A percentile compares a stretch with the other conserved stretches of the same genome.
Evolutionary conservation across 2,888 invertebrate genomes (phyloP).

Genomic region (Ctenicera cuprea): DNA sequence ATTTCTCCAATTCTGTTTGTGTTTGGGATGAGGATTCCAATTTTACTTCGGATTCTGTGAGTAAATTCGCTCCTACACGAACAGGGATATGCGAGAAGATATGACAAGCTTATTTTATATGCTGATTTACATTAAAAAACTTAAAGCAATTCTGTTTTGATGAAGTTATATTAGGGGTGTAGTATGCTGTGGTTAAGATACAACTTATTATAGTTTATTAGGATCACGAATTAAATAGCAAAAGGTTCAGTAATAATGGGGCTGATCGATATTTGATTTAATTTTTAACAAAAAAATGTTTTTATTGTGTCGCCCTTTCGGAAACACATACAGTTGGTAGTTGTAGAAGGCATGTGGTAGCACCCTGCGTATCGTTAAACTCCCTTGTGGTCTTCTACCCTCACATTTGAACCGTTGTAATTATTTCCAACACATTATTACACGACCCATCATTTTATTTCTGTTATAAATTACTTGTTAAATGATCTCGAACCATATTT

Average conservation of each 20-base stretch:
- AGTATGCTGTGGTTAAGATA: no score
- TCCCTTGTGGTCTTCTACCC: constrained; percentile 55
- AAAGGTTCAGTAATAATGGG: no score
- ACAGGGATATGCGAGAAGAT: constrained; percentile 50
- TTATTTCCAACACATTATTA: constrained; percentile 62
- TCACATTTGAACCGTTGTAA: constrained; percentile 55
- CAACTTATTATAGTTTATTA: no score
- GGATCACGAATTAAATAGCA: no score
- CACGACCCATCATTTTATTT: constrained; percentile 60
- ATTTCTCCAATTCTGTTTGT: constrained; percentile 67
- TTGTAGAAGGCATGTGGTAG: constrained; percentile 1
- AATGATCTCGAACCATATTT: constrained; percentile 58
- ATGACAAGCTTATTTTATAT: constrained; percentile 51
- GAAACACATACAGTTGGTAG: constrained; percentile 24
- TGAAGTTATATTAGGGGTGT: neutral
- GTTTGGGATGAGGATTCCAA: constrained; percentile 68
- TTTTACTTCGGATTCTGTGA: constrained; percentile 60
- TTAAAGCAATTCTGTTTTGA: constrained; percentile 7
- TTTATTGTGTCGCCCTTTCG: neutral
- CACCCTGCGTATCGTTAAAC: constrained; percentile 44
- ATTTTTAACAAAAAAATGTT: neutral
- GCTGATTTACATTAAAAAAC: constrained; percentile 47
- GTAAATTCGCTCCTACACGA: constrained; percentile 52
- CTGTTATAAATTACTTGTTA: constrained; percentile 62
- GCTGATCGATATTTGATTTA: no score